Evolutionary conservation across 1,140 invertebrate species (phyloP), one percentile per base, ranked within the genome.

Genomic region (Cecropterus lyciades): DNA sequence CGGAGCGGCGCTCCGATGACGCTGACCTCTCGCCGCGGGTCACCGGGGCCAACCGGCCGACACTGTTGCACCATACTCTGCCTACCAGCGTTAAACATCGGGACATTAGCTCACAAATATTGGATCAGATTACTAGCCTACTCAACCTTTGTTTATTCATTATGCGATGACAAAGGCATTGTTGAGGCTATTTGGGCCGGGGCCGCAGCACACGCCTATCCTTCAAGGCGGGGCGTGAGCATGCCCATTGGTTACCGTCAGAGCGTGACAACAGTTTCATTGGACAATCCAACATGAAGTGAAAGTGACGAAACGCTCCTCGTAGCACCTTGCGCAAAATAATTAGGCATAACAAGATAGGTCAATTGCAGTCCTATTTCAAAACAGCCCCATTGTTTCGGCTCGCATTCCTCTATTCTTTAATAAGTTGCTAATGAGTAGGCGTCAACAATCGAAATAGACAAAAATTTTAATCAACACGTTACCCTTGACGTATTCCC

Each of bases 221-320:
- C 77, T 64, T 68, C 75, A 79, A 85, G 85, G 87, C 82, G 89
- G 84, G 85, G 87, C 85, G 79, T 80, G 69, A 74, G 69, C 74
- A 67, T 73, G 77, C 79, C 82, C 75, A 91, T 91, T 91, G 89
- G 89, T 88, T 88, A 77, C 80, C 75, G 80, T 45, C 84, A 79
- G 81, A 89, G 71, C 89, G 86, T 91, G 87, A 89, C 89, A 82
- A 82, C 80, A 79, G 73, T 84, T 77, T 77, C 84, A 91, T 91
- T 91, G 89, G 89, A 90, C 85, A 91, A 79, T 73, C 69, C 80
- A 67, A 80, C 79, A 75, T 84, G 71, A 78, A 82, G 85, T 85
- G 85, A 89, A 88, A 86, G 84, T 88, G 81, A 87, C 77, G 78
- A 83, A 62, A 79, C 65, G 65, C 68, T 77, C 67, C 72, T 77